These are phyloP conservation scores for Molossus molossus DNA, from an alignment of 2,797 vertebrate genomes.

Conservation along the genomic window DNA sequence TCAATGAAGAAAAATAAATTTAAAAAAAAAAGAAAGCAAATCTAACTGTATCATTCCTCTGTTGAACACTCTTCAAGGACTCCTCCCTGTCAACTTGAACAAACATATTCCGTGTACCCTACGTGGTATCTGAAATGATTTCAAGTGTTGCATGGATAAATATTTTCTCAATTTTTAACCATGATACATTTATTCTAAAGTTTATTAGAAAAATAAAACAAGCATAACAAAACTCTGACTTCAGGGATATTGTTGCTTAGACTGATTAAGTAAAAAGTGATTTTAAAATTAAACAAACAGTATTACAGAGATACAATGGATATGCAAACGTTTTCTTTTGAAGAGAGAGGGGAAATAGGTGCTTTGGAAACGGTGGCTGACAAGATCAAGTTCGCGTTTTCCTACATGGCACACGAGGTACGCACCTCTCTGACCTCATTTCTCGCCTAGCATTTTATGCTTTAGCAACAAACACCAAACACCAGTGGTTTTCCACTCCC, in stretches of 20 bases:
- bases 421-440: neutral
- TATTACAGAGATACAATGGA: neutral
- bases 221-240: neutral
- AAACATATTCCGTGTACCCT: neutral
- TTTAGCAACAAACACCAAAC: neutral
- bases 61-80: too few species aligned
- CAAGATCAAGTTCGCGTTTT: neutral
- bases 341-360: neutral
- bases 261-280: neutral
- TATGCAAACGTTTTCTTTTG: neutral
- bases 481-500: neutral
- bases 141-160: neutral
- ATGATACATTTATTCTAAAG: neutral
- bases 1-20: too few species aligned
- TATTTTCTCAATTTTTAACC: constrained; percentile 31
- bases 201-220: too few species aligned
- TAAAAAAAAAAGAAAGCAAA: too few species aligned
- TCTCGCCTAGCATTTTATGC: neutral
- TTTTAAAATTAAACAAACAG: neutral
- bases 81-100: neutral
- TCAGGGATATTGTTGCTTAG: neutral
- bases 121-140: neutral
- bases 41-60: too few species aligned
- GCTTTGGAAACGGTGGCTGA: neutral
- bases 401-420: neutral